Evolutionary conservation across 2,797 vertebrate genomes (phyloP), one percentile per base, ranked within the genome.

Genomic region (Nyctalus aviator): DNA sequence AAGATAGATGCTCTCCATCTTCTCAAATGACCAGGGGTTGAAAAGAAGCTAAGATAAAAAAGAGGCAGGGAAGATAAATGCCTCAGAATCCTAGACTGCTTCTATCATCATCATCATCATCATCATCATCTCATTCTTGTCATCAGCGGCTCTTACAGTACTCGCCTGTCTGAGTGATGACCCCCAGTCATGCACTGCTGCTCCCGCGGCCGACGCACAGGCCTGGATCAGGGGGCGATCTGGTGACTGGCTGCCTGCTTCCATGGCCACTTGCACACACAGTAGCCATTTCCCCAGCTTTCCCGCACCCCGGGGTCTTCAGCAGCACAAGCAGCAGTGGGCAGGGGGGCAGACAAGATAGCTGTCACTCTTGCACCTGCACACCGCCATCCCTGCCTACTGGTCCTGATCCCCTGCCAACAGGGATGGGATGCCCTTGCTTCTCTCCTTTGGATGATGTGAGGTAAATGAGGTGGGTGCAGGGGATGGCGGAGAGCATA

Each of bases 1-100:
- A 86, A 66, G 41, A 64, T 6, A 81, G 76, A 72, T 18, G 17
- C 27, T 77, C 71, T 25, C 21, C 3, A 46, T 84, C 76, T 89
- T 76, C 55, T 8, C 35, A n/a, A 11, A 37, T 15, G 25, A 44
- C 44, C 5, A 72, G 72, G 55, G 23, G 46, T 87, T 69, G 62
- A 68, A 91, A 75, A 66, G 78, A 93, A 82, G 75, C 14, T 73
- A 55, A 78, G 55, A 53, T 57, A 78, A 88, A 62, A 27, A 57
- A 72, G 8, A 72, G 14, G 4, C 53, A 75, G 64, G 81, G 35
- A 57, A 66, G 72, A 30, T 84, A 90, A 94, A 78, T 48, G 44
- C 12, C 53, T 69, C 27, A 25, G 76, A 93, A 66, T 53, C 66
- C 25, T 66, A 88, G 18, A 53, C 10, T 23, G 15, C 15, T 44